Base-by-base conservation (phyloP, 2,113 vertebrate species). In the Brachypteracias leptosomus region DNA sequence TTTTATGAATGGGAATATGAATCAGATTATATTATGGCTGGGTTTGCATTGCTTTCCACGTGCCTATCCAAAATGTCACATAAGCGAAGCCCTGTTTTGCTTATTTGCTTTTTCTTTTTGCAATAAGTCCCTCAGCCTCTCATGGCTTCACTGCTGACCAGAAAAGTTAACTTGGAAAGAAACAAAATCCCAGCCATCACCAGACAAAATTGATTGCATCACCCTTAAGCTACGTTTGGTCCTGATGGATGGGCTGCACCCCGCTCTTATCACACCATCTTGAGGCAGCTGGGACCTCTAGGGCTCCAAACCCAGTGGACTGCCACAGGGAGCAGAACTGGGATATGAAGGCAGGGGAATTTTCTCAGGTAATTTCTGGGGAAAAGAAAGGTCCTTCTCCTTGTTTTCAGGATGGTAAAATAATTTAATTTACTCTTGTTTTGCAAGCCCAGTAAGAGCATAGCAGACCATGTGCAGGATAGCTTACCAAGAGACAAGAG, bases 211-310 rank as follows among this genome's bases (percentile, higher is more conserved):
- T 38, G 31, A 21, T 31, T 36, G 49, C 20, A 57, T 68, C 47
- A 46, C 35, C 13, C 29, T 40, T 42, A 68, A 67, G n/a, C 33
- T 16, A 26, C 0, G 0, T 0, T 1, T 26, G 29, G 18, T 63
- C 38, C 26, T 21, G n/a, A 11, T 49, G 62, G 31, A 10, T 46
- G 42, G 61, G 49, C 22, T 80, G 20, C 6, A 28, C 52, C 62
- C 31, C 36, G 38, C 22, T 62, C 26, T 61, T 20, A 71, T 11
- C 65, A 19, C n/a, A 28, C 11, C 38, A 47, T 13, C 22, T 16
- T 21, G 26, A 18, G 38, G 38, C 16, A 28, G 38, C 29, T 1
- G 4, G 17, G 35, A 52, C 65, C 10, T 55, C 59, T 25, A 6
- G 3, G 63, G 40, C 26, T 74, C 46, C 21, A 1, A 31, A 40